Percentiles rank a stretch among this genome's conserved stretches.
These are phyloP conservation scores for Gymnoscelis rufifasciata DNA, from an alignment of 2,888 invertebrate genomes.

Conservation along the genomic window DNA sequence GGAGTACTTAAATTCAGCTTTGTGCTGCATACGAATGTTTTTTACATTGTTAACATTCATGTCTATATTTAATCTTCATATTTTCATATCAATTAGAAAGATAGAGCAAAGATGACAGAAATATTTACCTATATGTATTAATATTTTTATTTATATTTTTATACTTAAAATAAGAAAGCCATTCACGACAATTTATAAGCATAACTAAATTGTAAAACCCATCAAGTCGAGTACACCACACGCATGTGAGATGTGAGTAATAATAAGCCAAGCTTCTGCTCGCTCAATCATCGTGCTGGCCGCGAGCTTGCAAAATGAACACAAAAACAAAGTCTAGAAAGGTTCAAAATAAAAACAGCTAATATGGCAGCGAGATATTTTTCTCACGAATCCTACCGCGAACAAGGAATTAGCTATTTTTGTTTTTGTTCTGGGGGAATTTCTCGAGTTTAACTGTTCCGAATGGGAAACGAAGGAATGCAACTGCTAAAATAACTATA, in stretches of 20 bases:
- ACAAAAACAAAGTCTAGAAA: constrained; percentile 29
- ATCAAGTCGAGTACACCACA: constrained; percentile 16
- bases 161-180: too few species aligned
- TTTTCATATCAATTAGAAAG: too few species aligned
- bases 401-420: constrained; percentile 47
- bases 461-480: constrained; percentile 1
- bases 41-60: too few species aligned
- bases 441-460: constrained; percentile 11
- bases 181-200: constrained; percentile 1
- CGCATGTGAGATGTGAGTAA: not conserved
- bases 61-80: too few species aligned
- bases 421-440: constrained; percentile 12
- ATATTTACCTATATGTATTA: too few species aligned
- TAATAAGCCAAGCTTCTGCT: not conserved
- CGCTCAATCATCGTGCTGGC: constrained; percentile 26
- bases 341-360: constrained; percentile 49
- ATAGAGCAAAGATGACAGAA: too few species aligned
- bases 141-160: too few species aligned
- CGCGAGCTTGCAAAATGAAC: constrained; percentile 40
- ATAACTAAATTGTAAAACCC: constrained; percentile 21
- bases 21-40: too few species aligned
- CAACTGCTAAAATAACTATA: too few species aligned
- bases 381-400: constrained; percentile 57
- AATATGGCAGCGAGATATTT: constrained; percentile 49
- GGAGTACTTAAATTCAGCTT: too few species aligned